Conservation (phyloP, 2,888 invertebrate species). For the Adineta ricciae region DNA sequence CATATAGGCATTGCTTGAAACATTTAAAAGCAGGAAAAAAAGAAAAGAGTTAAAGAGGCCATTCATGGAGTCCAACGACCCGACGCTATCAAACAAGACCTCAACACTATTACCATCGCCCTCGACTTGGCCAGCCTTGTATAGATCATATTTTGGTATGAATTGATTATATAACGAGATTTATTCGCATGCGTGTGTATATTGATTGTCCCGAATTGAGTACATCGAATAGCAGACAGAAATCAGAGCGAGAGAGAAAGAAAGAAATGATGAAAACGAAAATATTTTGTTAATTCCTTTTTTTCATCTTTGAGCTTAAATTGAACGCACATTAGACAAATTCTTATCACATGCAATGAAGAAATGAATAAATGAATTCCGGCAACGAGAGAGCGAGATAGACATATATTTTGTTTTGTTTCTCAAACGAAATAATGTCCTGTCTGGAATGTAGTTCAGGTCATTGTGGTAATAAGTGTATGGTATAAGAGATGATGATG, state of each 20-base stretch:
- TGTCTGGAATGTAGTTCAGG: conserved; percentile 13
- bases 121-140: not conserved
- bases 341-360: conserved; percentile 5
- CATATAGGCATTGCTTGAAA: not conserved
- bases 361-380: no score
- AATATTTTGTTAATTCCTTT: not conserved
- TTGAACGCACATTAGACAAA: not conserved
- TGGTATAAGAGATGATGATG: conserved; percentile 1
- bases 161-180: not conserved
- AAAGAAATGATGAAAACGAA: not conserved
- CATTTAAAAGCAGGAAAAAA: not conserved
- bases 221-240: not conserved
- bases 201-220: not conserved
- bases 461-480: conserved; percentile 4
- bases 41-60: not conserved
- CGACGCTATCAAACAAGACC: conserved; percentile 5
- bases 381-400: not conserved
- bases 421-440: not conserved
- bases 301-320: not conserved
- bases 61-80: not conserved
- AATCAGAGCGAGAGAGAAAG: not conserved
- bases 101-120: not conserved
- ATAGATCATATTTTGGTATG: conserved; percentile 13
- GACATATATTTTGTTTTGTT: not conserved
- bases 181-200: not conserved